Conservation (phyloP, 2,888 invertebrate species). For the Acanthopleura granulata region DNA sequence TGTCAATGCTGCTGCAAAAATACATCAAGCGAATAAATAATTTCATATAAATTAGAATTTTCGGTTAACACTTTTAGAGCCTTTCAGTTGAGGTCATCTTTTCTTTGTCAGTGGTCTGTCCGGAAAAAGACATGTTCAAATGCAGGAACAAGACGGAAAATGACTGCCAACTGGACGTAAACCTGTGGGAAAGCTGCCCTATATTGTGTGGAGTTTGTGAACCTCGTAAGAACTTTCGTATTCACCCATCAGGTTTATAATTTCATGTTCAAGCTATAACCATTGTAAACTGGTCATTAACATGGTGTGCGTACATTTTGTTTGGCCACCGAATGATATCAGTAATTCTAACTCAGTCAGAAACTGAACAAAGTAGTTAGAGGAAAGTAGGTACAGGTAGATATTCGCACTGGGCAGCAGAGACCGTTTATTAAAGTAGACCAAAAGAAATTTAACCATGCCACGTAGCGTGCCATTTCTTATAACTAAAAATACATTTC, state of each 20-base stretch:
- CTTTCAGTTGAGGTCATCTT: neutral
- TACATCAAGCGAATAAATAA: too few species aligned
- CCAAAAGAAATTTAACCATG: neutral
- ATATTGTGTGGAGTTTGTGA: conserved; percentile 14
- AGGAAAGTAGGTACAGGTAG: neutral
- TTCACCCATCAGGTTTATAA: too few species aligned
- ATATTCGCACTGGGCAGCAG: neutral
- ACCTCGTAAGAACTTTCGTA: neutral
- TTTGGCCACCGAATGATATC: too few species aligned
- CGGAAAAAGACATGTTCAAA: neutral
- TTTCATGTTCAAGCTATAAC: too few species aligned
- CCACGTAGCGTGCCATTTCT: too few species aligned
- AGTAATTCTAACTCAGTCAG: too few species aligned
- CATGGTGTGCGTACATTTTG: too few species aligned
- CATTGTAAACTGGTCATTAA: too few species aligned
- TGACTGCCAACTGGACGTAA: neutral
- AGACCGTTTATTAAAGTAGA: too few species aligned
- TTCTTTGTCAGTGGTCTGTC: neutral
- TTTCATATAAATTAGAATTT: too few species aligned
- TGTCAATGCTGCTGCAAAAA: too few species aligned
- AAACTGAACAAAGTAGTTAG: too few species aligned
- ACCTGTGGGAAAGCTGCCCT: conserved; percentile 6
- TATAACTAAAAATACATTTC: neutral
- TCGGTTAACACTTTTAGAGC: neutral
- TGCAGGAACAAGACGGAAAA: neutral